phyloP scores from a whole-genome alignment of 2,888 invertebrate species.

The Steinernema hermaphroditum region DNA sequence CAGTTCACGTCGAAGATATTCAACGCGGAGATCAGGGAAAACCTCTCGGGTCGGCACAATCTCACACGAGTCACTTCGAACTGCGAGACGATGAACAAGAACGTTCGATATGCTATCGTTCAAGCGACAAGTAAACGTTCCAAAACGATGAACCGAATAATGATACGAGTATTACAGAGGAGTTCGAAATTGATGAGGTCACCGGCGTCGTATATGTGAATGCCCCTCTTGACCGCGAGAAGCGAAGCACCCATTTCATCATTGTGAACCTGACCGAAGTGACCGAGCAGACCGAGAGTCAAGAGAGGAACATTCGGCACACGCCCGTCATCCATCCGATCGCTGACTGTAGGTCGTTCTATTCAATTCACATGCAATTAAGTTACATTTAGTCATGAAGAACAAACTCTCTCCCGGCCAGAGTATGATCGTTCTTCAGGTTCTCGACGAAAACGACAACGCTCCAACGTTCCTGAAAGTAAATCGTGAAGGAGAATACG shows the following conservation, averaged over 20 bases:
- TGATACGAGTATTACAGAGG: constrained; percentile 44
- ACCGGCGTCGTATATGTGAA: constrained; percentile 53
- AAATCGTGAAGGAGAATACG: constrained; percentile 45
- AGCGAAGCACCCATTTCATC: constrained; percentile 54
- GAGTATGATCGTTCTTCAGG: constrained; percentile 55
- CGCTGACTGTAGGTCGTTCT: constrained; percentile 47
- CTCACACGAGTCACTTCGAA: constrained; percentile 45
- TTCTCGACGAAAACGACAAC: constrained; percentile 64
- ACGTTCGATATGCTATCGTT: constrained; percentile 42
- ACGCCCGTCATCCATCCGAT: constrained; percentile 37
- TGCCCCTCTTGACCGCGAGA: constrained; percentile 58
- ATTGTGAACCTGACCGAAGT: constrained; percentile 53
- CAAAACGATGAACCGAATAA: not conserved
- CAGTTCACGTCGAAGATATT: constrained; percentile 52
- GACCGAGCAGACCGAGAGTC: constrained; percentile 33
- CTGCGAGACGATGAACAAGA: constrained; percentile 35
- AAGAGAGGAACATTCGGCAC: constrained; percentile 29
- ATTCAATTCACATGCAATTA: not conserved
- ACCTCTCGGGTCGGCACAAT: constrained; percentile 40
- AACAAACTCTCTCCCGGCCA: constrained; percentile 54
- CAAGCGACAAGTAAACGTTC: constrained; percentile 34
- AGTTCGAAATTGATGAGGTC: constrained; percentile 53
- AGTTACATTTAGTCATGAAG: constrained; percentile 49
- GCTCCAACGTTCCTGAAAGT: constrained; percentile 52
- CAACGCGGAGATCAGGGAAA: constrained; percentile 55